phyloP scores from a whole-genome alignment of 2,888 invertebrate genomes.

The Drosophila limbata region DNA sequence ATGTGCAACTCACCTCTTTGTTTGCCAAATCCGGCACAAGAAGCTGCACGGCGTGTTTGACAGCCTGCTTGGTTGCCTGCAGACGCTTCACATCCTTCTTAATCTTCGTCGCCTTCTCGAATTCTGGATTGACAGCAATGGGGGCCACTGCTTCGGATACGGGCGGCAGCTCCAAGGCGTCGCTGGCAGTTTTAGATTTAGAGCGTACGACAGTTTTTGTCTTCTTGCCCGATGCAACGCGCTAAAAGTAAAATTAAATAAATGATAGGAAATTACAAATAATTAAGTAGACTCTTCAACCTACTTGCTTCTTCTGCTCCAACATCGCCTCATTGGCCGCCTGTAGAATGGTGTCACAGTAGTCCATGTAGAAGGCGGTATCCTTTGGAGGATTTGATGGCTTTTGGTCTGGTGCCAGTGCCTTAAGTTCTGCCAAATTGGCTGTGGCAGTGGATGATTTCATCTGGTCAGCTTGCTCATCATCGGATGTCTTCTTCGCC shows the following conservation, averaged over 20 bases:
- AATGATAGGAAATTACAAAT: not conserved
- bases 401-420: not conserved
- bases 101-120: not conserved
- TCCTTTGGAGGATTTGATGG: constrained; percentile 9
- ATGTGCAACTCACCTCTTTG: constrained; percentile 32
- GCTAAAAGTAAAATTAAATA: constrained; percentile 49
- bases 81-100: constrained; percentile 66
- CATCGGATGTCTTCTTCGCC: constrained; percentile 1
- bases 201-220: constrained; percentile 5
- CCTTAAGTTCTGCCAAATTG: not conserved
- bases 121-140: not conserved
- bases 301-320: constrained; percentile 75
- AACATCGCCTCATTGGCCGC: constrained; percentile 78
- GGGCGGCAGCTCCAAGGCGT: not conserved
- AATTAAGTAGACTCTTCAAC: not conserved
- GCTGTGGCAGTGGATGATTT: not conserved
- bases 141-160: not conserved
- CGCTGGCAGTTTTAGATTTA: not conserved
- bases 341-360: constrained; percentile 77
- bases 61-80: constrained; percentile 52
- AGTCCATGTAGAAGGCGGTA: constrained; percentile 56
- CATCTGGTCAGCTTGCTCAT: not conserved
- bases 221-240: constrained; percentile 33
- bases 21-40: constrained; percentile 24
- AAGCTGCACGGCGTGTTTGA: constrained; percentile 48